Base-by-base conservation (phyloP, 2,888 invertebrate genomes). In the Podotricha telesiphe region DNA sequence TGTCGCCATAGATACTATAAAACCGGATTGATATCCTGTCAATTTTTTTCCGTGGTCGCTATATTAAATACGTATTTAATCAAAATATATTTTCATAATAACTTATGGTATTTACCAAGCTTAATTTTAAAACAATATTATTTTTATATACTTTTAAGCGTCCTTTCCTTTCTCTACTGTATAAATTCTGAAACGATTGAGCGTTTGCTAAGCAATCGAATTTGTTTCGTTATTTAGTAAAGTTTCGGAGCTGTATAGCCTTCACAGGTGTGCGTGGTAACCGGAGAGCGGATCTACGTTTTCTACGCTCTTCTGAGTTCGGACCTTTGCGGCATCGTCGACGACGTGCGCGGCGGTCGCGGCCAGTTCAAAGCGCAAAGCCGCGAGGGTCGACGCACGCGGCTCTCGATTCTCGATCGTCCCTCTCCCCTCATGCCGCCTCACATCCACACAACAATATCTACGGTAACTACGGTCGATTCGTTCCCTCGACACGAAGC, bases 371-470 rank as follows among this genome's bases (percentile, higher is more conserved):
- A 89, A 91, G 88, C 82, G 75, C 78, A 77, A 77, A 82, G 85
- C 82, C 70, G 74, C 74, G 76, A 75, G 87, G 91, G 92, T 92
- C 92, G 91, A 90, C 89, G 91, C 87, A 89, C 91, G 91, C 88
- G 87, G 86, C 85, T 81, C 83, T 85, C 82, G 74, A 77, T 79
- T 79, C 77, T 76, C 79, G 75, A 79, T 76, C 80, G 77, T 76
- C 83, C 83, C 81, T 77, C 81, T 73, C 79, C 68, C 79, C 75
- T 74, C 73, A 73, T 76, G 71, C 71, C 76, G 76, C 80, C 68
- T 74, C 74, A 56, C 71, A 47, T 69, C 75, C 72, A 78, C 74
- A 79, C 71, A 75, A 76, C 76, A 76, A 79, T 76, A 77, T 76
- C 74, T 75, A 77, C 74, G 73, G 74, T 74, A 75, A 74, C 72